Evolutionary conservation across 2,113 vertebrate genomes (phyloP).

Genomic region (Vimba vimba): DNA sequence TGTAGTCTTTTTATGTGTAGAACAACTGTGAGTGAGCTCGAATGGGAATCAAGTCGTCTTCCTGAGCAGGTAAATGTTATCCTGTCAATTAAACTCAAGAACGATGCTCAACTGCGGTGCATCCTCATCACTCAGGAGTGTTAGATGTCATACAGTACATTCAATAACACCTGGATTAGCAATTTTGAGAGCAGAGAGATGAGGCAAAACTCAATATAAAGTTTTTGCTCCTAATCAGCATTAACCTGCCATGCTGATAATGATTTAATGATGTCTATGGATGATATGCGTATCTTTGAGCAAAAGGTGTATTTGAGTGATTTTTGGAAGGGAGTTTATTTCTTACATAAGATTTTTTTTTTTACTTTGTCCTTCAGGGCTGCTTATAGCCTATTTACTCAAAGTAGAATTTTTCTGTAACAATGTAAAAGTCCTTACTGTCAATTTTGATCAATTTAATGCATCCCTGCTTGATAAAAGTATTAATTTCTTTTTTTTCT

Average conservation of each 20-base stretch:
- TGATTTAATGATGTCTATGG: not conserved
- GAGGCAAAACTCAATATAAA: not conserved
- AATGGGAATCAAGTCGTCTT: constrained; percentile 20
- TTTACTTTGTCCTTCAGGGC: not conserved
- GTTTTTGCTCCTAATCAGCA: not conserved
- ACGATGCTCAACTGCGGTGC: constrained; percentile 40
- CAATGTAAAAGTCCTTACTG: no score
- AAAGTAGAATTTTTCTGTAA: no score
- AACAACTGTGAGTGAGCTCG: not conserved
- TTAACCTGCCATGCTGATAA: not conserved
- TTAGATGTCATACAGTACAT: not conserved
- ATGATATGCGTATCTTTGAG: not conserved
- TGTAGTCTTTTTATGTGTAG: not conserved
- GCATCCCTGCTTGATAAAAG: no score
- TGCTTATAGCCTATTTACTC: no score
- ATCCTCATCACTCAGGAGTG: constrained; percentile 1
- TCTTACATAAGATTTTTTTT: not conserved
- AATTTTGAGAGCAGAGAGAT: not conserved
- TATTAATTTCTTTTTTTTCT: no score
- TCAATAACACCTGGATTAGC: not conserved
- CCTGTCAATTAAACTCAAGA: constrained; percentile 68
- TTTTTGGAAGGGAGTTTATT: not conserved
- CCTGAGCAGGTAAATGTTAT: constrained; percentile 70
- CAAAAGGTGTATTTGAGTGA: not conserved
- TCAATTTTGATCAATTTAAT: no score